A percentile compares a stretch with the other conserved stretches of the same genome.
phyloP scores from a whole-genome alignment of 2,113 vertebrate genomes.

The Tragelaphus imberbis region DNA sequence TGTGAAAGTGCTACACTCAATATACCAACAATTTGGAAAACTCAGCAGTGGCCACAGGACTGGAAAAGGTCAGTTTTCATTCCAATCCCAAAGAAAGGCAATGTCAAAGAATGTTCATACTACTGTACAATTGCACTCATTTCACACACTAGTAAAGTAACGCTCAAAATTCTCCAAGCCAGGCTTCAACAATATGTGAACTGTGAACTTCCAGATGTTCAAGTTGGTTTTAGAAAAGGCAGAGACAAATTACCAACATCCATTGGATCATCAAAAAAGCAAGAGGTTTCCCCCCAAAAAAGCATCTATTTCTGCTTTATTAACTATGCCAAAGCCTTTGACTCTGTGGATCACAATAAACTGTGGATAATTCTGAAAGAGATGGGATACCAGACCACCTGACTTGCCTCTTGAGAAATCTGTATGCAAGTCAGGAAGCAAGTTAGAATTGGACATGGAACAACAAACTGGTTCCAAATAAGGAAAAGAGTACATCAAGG shows the following conservation, averaged over 20 bases:
- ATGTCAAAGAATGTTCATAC: background rate
- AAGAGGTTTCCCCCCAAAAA: background rate
- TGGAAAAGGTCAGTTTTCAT: background rate
- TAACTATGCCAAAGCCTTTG: background rate
- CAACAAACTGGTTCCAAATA: background rate
- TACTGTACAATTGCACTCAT: background rate
- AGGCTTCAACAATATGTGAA: background rate
- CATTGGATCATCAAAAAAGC: rapidly evolving
- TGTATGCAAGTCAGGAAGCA: background rate
- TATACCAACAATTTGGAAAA: background rate
- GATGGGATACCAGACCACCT: background rate
- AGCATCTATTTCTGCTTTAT: background rate
- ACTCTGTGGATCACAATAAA: background rate
- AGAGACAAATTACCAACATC: background rate
- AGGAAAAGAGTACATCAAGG: background rate
- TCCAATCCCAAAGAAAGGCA: background rate
- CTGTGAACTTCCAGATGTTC: background rate
- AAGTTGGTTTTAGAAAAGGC: background rate
- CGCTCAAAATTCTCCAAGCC: background rate
- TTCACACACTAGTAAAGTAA: background rate
- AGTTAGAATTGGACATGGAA: background rate
- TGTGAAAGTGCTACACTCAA: background rate
- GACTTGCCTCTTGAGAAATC: background rate
- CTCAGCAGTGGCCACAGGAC: background rate
- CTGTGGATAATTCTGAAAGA: background rate